phyloP scores from a whole-genome alignment of 2,888 invertebrate genomes.

The Corbicula japonica region DNA sequence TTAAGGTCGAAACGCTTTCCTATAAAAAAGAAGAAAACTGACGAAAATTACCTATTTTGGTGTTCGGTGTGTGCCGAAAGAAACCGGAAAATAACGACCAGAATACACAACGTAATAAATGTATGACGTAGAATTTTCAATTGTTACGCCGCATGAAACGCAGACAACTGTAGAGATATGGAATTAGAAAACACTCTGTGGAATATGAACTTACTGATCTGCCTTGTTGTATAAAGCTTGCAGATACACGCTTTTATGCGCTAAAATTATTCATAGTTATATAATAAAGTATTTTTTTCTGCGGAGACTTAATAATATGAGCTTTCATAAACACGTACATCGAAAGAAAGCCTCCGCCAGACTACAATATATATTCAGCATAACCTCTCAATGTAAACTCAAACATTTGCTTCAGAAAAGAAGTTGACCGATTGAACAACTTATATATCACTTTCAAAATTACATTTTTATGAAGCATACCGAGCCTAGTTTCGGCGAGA shows the following conservation, averaged over 20 bases:
- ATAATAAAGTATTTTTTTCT: neutral
- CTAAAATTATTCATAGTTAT: neutral
- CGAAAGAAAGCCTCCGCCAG: neutral
- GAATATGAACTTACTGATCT: too few species aligned
- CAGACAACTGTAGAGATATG: neutral
- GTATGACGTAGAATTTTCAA: neutral
- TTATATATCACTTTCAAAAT: neutral
- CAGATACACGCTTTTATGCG: neutral
- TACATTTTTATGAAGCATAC: conserved; percentile 57
- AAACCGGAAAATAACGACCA: neutral
- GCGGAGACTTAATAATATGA: too few species aligned
- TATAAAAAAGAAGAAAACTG: conserved; percentile 40
- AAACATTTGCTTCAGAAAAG: neutral
- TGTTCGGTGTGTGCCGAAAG: neutral
- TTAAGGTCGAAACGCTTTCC: conserved; percentile 81
- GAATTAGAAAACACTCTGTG: neutral
- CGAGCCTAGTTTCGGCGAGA: conserved; percentile 79
- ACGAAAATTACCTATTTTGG: neutral
- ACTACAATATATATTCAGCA: neutral
- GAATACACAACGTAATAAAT: neutral
- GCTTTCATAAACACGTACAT: too few species aligned
- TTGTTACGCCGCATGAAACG: neutral
- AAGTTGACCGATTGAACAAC: neutral
- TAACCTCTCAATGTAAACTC: neutral
- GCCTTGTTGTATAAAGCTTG: neutral